Percentiles rank a stretch among this genome's conserved stretches.
Evolutionary conservation across 2,113 vertebrate species (phyloP).

Genomic region (Myotis davidii): DNA sequence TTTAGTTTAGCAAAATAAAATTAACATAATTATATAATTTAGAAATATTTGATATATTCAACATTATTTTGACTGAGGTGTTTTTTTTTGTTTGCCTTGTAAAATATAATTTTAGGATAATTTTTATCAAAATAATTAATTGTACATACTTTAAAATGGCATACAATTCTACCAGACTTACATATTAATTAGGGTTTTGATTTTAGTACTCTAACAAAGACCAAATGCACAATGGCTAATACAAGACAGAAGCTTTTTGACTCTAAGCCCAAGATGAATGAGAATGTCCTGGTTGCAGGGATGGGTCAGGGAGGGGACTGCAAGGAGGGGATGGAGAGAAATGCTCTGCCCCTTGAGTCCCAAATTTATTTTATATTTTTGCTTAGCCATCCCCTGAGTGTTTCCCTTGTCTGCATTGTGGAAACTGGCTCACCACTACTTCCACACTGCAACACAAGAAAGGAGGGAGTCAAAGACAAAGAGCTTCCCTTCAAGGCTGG

Average conservation of each 20-base stretch:
- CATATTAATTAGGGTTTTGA: not conserved
- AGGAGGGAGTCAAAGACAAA: not conserved
- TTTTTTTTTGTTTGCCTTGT: not conserved
- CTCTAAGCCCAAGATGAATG: not conserved
- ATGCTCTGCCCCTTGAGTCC: not conserved
- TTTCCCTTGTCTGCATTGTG: not conserved
- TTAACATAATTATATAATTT: not conserved
- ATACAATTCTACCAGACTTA: not conserved
- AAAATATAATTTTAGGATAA: not conserved
- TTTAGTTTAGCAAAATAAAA: not conserved
- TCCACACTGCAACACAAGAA: not conserved
- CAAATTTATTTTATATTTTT: not conserved
- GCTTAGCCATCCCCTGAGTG: not conserved
- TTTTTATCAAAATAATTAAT: not conserved
- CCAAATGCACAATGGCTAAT: not conserved
- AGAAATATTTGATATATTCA: not conserved
- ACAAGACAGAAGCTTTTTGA: not conserved
- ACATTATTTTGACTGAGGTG: not conserved
- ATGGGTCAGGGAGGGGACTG: not conserved
- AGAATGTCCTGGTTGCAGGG: not conserved
- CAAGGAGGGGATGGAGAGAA: not conserved
- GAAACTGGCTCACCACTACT: not conserved
- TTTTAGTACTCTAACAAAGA: slow-evolving; percentile 4
- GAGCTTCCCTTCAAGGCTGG: not conserved
- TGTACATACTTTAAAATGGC: not conserved